Percentiles rank a stretch among this genome's conserved stretches.
Evolutionary conservation across 2,888 invertebrate species (phyloP).

Genomic region (Anoncus sp.): DNA sequence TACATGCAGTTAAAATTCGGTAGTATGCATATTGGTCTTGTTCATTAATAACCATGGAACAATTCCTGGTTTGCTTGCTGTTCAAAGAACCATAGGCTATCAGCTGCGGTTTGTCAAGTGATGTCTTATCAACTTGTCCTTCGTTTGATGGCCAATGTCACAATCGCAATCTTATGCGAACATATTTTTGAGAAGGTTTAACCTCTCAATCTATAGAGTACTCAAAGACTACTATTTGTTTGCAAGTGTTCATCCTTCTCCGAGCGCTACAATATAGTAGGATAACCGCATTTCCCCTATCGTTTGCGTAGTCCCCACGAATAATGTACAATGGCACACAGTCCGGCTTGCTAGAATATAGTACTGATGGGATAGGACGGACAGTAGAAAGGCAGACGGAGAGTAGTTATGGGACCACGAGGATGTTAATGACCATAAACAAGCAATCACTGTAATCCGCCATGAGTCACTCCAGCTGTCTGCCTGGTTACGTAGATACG

Average conservation of each 20-base stretch:
- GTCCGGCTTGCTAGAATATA: slow-evolving; percentile 47
- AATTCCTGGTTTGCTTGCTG: too few relatives aligned
- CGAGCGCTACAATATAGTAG: slow-evolving; percentile 14
- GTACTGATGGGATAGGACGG: slow-evolving; percentile 78
- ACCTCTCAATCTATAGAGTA: background rate
- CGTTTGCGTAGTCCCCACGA: slow-evolving; percentile 47
- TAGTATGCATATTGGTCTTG: background rate
- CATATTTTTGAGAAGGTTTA: too few relatives aligned
- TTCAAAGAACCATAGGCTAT: too few relatives aligned
- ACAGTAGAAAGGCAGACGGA: slow-evolving; percentile 75
- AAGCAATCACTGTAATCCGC: slow-evolving; percentile 83
- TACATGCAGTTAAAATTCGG: background rate
- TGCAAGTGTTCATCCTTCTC: slow-evolving; percentile 12
- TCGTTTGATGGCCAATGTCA: too few relatives aligned
- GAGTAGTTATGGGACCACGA: slow-evolving; percentile 82
- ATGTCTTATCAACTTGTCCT: background rate
- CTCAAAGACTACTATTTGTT: background rate
- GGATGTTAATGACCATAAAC: slow-evolving; percentile 83
- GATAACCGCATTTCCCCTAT: slow-evolving; percentile 22
- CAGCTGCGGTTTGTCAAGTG: background rate
- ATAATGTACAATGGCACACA: slow-evolving; percentile 52
- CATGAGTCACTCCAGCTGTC: slow-evolving; percentile 83
- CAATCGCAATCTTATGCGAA: too few relatives aligned
- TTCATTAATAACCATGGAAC: too few relatives aligned
- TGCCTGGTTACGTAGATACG: slow-evolving; percentile 79